A percentile compares a stretch with the other conserved stretches of the same genome.
Conservation (phyloP, 2,113 vertebrate species). For the Tylochromis polylepis region DNA sequence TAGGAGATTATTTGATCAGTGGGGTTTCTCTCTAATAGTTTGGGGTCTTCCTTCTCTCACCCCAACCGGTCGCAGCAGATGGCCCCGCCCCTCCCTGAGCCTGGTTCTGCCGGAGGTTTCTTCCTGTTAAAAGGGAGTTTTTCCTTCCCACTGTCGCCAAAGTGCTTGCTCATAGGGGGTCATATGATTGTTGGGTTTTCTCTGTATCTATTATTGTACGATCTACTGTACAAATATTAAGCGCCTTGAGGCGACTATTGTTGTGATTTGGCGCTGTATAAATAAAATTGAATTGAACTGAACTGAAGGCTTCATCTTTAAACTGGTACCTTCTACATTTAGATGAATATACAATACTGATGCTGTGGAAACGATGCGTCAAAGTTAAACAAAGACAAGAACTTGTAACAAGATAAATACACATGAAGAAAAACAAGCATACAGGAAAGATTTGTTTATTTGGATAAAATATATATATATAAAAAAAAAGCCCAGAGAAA, state of each 20-base stretch:
- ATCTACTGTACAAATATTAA: accelerated
- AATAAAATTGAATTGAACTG: accelerated
- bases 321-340: not conserved
- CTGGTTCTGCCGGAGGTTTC: accelerated
- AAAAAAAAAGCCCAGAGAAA: not conserved
- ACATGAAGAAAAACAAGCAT: accelerated
- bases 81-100: not conserved
- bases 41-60: not conserved
- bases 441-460: not conserved
- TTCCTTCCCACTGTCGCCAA: accelerated
- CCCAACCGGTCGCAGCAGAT: accelerated
- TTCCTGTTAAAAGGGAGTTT: not conserved
- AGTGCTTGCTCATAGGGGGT: not conserved
- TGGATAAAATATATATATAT: not conserved
- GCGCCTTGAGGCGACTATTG: accelerated
- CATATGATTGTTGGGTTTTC: not conserved
- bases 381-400: not conserved
- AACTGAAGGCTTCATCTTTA: not conserved
- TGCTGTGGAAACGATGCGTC: accelerated
- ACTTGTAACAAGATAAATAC: not conserved
- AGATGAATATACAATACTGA: not conserved
- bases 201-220: accelerated
- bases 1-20: too few species aligned
- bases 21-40: too few species aligned
- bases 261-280: accelerated